Base-by-base conservation (phyloP, 2,113 vertebrate genomes). In the Mustela lutreola region DNA sequence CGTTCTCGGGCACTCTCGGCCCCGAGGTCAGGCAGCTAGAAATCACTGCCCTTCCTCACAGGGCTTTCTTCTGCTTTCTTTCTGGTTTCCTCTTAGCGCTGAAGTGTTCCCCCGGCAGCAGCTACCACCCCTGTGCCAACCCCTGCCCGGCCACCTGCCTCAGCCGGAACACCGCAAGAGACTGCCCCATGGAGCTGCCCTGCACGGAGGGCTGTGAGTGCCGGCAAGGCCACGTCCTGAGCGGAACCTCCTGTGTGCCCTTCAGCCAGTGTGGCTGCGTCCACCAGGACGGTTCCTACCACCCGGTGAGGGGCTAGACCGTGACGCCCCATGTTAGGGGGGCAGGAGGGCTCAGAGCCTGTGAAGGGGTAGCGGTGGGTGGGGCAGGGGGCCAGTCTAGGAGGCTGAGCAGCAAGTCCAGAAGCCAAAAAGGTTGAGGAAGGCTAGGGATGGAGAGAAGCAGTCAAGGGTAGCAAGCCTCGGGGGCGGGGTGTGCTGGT, bases 161-260 rank as follows among this genome's bases (percentile, higher is more conserved):
- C 91, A 97, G 98, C 82, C 98, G 98, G 0, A 96, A 73, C 2
- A 28, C 95, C 2, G 53, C 90, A 0, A 78, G 33, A 42, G 83
- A 97, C 90, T 99, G 99, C 90, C 82, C 89, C 0, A 0, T 11
- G 3, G 15, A 62, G 10, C 96, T 98, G 78, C 99, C 98, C 50
- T 99, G 99, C 70, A 98, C 98, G 1, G 99, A 99, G 97, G 99
- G 99, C 26, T 99, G 99, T 1, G 75, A 98, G 70, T 99, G 99
- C 31, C 96, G 99, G 75, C 10, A 92, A 0, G 99, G 98, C 28
- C 79, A 98, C 31, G 33, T 99, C 75, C 98, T 99, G 89, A 99
- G 99, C 0, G 99, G 99, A 45, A 98, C 98, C 87, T 98, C 98
- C 94, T 99, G 99, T 71, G 99, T 99, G 63, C 98, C 99, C 0